A percentile compares a stretch with the other conserved stretches of the same genome.
Evolutionary conservation across 92 coral and sea anemone genomes (phyloP).

Genomic region (Desmophyllum pertusum): DNA sequence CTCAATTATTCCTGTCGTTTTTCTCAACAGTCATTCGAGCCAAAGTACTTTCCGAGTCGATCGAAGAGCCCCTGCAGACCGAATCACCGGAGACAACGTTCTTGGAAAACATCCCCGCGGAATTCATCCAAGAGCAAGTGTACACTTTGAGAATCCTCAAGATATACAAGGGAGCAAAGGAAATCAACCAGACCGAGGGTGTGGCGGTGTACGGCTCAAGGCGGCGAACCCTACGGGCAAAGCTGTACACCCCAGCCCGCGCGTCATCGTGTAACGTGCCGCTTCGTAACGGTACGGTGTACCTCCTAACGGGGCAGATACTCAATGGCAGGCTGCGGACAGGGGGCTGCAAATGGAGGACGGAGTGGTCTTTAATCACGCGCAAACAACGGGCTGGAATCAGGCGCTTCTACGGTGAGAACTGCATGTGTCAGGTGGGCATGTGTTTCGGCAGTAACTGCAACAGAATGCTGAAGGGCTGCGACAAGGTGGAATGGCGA

Average conservation of each 20-base stretch:
- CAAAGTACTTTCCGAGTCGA: slow-evolving; percentile 73
- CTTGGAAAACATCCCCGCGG: slow-evolving; percentile 53
- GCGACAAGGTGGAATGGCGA: slow-evolving; percentile 55
- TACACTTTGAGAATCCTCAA: slow-evolving; percentile 88
- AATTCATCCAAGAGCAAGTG: slow-evolving; percentile 77
- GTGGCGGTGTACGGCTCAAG: slow-evolving; percentile 54
- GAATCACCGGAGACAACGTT: slow-evolving; percentile 58
- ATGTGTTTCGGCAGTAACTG: slow-evolving; percentile 77
- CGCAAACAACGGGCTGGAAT: slow-evolving; percentile 83
- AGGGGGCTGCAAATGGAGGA: slow-evolving; percentile 81
- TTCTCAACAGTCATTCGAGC: slow-evolving; percentile 77
- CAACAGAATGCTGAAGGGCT: slow-evolving; percentile 30
- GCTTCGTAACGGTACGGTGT: slow-evolving; percentile 64
- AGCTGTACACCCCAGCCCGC: slow-evolving; percentile 81
- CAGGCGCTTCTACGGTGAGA: slow-evolving; percentile 76
- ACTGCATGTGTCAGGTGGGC: slow-evolving; percentile 82
- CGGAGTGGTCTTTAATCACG: slow-evolving; percentile 79
- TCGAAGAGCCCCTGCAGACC: slow-evolving; percentile 44
- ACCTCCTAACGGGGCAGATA: slow-evolving; percentile 85
- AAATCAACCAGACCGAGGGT: slow-evolving; percentile 49
- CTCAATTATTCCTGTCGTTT: not conserved
- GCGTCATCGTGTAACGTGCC: slow-evolving; percentile 72
- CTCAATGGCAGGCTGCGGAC: slow-evolving; percentile 69
- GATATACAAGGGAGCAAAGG: slow-evolving; percentile 80
- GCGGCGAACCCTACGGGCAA: slow-evolving; percentile 38